These are phyloP conservation scores for Cantharis lateralis DNA, from an alignment of 2,888 invertebrate species.

Conservation along the genomic window DNA sequence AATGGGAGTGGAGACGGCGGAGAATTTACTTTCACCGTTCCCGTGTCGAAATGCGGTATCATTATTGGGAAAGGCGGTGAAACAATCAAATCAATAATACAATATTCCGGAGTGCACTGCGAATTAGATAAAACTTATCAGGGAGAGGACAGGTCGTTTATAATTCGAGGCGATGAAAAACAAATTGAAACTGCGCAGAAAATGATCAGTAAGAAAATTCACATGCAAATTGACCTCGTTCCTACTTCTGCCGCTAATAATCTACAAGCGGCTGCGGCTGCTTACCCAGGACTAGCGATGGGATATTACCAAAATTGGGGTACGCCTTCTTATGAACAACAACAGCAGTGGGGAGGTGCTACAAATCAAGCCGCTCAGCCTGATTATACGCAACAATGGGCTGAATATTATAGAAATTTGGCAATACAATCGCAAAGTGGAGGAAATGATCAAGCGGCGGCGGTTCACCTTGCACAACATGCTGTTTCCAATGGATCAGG, in stretches of 20 bases:
- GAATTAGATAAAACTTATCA: conserved; percentile 90
- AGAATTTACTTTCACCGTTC: conserved; percentile 88
- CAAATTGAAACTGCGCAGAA: conserved; percentile 95
- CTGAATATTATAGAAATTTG: conserved; percentile 92
- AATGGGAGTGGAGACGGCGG: conserved; percentile 57
- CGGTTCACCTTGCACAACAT: conserved; percentile 39
- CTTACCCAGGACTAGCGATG: conserved; percentile 56
- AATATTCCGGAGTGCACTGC: conserved; percentile 95
- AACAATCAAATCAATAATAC: conserved; percentile 95
- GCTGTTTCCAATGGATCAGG: conserved; percentile 56
- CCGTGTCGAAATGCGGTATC: conserved; percentile 94
- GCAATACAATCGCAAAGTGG: conserved; percentile 61
- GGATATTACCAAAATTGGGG: conserved; percentile 55
- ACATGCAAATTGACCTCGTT: conserved; percentile 61
- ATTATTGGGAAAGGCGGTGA: conserved; percentile 98
- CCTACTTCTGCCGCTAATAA: conserved; percentile 43
- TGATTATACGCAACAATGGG: conserved; percentile 97
- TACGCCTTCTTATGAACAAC: conserved; percentile 51
- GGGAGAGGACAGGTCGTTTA: conserved; percentile 87
- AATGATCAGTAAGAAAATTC: conserved; percentile 95
- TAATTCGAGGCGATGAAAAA: conserved; percentile 88
- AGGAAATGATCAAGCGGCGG: conserved; percentile 12
- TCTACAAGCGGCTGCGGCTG: conserved; percentile 54
- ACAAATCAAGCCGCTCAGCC: conserved; percentile 77
- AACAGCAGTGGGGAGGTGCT: conserved; percentile 57